phyloP scores from a whole-genome alignment of 2,113 vertebrate species.

The Xyrauchen texanus region DNA sequence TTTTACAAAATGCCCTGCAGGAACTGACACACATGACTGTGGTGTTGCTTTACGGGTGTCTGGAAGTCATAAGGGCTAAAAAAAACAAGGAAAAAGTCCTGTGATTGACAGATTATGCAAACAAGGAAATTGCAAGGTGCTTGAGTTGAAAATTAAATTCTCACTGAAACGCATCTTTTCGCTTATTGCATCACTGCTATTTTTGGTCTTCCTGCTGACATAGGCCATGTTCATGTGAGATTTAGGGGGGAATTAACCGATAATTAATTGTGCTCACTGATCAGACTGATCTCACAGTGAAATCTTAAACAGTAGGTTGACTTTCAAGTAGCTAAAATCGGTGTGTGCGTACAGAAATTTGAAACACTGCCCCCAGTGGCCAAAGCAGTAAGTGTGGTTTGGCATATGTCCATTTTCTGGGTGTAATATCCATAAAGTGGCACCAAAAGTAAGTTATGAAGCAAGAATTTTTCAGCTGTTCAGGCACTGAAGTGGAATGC shows the following conservation, averaged over 20 bases:
- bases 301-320: too few species aligned
- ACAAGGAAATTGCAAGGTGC: conserved; percentile 32
- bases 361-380: too few species aligned
- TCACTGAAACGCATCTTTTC: conserved; percentile 21
- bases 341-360: too few species aligned
- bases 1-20: conserved; percentile 18
- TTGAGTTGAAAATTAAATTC: neutral
- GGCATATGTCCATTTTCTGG: too few species aligned
- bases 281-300: too few species aligned
- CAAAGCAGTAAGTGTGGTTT: too few species aligned
- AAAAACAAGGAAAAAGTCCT: neutral
- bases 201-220: neutral
- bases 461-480: too few species aligned
- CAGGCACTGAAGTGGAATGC: too few species aligned
- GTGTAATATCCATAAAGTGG: too few species aligned
- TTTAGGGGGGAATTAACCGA: neutral
- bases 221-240: conserved; percentile 20
- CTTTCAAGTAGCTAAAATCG: too few species aligned
- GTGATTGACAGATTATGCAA: conserved; percentile 29
- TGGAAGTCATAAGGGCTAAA: conserved; percentile 5
- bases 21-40: conserved; percentile 9
- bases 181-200: conserved; percentile 6
- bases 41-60: neutral
- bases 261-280: too few species aligned
- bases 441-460: too few species aligned